Evolutionary conservation across 2,888 invertebrate genomes (phyloP).

Genomic region (Allacma fusca): DNA sequence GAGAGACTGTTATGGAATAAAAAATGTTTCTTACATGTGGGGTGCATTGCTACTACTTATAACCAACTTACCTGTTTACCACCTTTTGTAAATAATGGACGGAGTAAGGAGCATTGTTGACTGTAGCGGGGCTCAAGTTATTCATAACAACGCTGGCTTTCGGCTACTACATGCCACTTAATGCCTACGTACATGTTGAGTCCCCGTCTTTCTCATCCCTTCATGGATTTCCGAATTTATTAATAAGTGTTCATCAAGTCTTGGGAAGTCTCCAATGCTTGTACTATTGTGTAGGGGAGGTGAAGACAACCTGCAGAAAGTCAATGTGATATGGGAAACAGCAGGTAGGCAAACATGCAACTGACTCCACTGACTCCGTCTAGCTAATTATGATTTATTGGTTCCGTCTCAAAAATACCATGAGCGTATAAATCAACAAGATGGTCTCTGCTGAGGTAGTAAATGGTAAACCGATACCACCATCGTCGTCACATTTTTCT

Average conservation of each 20-base stretch:
- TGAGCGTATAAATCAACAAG: constrained; percentile 36
- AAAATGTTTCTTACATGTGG: not conserved
- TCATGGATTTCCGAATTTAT: not conserved
- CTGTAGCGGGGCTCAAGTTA: not conserved
- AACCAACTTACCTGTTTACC: not conserved
- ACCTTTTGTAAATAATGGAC: too few relatives aligned
- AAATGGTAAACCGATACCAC: constrained; percentile 36
- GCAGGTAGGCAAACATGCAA: not conserved
- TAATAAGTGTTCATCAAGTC: not conserved
- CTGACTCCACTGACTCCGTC: not conserved
- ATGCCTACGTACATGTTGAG: too few relatives aligned
- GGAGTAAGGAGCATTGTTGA: not conserved
- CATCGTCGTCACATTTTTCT: constrained; percentile 27
- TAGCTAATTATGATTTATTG: constrained; percentile 43
- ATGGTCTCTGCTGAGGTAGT: not conserved
- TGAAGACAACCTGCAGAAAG: not conserved
- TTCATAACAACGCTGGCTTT: not conserved
- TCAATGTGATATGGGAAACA: not conserved
- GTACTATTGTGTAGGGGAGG: too few relatives aligned
- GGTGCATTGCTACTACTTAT: constrained; percentile 10
- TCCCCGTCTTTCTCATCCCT: not conserved
- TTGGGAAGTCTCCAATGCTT: too few relatives aligned
- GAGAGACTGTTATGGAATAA: not conserved
- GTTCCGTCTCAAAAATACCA: constrained; percentile 36
- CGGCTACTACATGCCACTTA: not conserved